Base-by-base conservation (phyloP, 1,140 invertebrate genomes). In the Drosophila cardini region DNA sequence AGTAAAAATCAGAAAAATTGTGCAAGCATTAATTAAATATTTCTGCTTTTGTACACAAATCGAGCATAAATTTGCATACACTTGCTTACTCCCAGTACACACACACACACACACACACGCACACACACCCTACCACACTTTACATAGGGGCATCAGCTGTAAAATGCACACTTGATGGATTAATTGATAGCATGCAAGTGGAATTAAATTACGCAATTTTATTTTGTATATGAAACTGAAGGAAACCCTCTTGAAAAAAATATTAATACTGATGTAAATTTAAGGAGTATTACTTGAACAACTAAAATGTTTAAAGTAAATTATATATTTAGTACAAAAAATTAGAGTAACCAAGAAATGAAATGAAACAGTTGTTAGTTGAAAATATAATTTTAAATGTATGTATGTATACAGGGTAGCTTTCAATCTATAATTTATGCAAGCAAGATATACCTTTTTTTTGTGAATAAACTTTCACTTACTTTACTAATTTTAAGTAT, bases 161-260 rank as follows among this genome's bases (percentile, higher is more conserved):
- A 64, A 63, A 64, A 71, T 68, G 73, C 73, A 64, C 70, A 62
- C 81, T 78, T 80, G 42, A 83, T 58, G 60, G 76, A 83, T 84
- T 83, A 80, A 83, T 83, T 76, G 64, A 48, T 84, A 52, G 77
- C 72, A 77, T 77, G 81, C 74, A 36, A 77, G 65, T 42, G 30
- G 55, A 52, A 84, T 80, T 80, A 64, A 70, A 63, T 84, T 63
- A 65, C 64, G 50, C 36, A 69, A 36, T 83, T 45, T 9, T 60
- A 50, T 32, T 63, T 15, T 13, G n/a, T 40, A 4, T 40, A 13
- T 40, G 38, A 13, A 40, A 13, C n/a, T 13, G 13, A 40, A n/a
- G 10, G 36, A 40, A 40, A 3, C 8, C 2, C n/a, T 40, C 9
- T 38, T 3, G 7, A 0, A n/a, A n/a, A 40, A n/a, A 1, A 40